Percentiles rank a stretch among this genome's conserved stretches.
These are phyloP conservation scores for Stramonita haemastoma DNA, from an alignment of 2,888 invertebrate genomes.

Conservation along the genomic window DNA sequence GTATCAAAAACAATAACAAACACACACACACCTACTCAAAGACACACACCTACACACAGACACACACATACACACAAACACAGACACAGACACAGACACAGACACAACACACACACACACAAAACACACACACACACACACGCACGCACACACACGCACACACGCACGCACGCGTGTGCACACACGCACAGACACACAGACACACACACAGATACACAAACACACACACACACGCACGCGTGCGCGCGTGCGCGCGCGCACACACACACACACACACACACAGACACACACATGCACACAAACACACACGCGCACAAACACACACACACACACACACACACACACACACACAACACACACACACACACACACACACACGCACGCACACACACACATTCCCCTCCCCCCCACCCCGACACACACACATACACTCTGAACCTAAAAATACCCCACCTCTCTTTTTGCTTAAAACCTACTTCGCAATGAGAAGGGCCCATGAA, in stretches of 20 bases:
- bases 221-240: neutral
- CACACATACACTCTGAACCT: neutral
- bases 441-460: too few species aligned
- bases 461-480: too few species aligned
- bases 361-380: neutral
- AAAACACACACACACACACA: neutral
- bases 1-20: too few species aligned
- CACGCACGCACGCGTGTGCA: neutral
- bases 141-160: neutral
- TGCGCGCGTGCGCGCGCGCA: too few species aligned
- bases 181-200: neutral
- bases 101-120: neutral
- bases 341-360: neutral
- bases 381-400: neutral
- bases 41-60: too few species aligned
- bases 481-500: too few species aligned
- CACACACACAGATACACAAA: neutral
- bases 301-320: neutral
- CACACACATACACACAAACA: neutral
- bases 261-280: too few species aligned
- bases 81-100: too few species aligned
- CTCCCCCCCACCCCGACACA: neutral
- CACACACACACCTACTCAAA: too few species aligned
- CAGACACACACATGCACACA: neutral
- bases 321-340: neutral